phyloP scores from a whole-genome alignment of 2,888 invertebrate species.

The Anodontia alba region DNA sequence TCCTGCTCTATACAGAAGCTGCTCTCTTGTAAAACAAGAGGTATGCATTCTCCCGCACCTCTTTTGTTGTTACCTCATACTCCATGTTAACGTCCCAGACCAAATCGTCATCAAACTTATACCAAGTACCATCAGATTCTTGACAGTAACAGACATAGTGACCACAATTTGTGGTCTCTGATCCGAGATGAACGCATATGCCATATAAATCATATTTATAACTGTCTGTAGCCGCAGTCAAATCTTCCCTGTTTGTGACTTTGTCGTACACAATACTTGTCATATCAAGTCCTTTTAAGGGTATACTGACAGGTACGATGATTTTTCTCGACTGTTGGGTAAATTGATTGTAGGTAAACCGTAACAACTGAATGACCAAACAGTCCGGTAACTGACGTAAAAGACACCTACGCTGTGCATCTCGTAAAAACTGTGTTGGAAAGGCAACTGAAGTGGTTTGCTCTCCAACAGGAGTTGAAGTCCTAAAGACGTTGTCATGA shows the following conservation, averaged over 20 bases:
- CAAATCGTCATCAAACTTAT: constrained; percentile 81
- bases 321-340: constrained; percentile 75
- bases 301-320: constrained; percentile 78
- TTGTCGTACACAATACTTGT: constrained; percentile 79
- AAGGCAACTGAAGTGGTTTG: constrained; percentile 20
- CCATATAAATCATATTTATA: constrained; percentile 81
- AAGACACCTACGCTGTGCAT: constrained; percentile 79
- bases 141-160: constrained; percentile 82
- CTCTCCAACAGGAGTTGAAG: constrained; percentile 80
- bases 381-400: constrained; percentile 83
- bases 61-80: constrained; percentile 79
- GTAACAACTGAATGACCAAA: constrained; percentile 82
- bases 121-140: constrained; percentile 73
- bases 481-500: constrained; percentile 77
- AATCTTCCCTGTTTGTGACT: constrained; percentile 77
- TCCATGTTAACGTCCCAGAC: constrained; percentile 82
- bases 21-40: constrained; percentile 80
- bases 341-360: constrained; percentile 76
- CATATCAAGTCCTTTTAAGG: constrained; percentile 77
- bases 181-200: constrained; percentile 81
- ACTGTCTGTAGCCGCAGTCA: constrained; percentile 65
- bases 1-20: background rate
- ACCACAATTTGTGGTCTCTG: constrained; percentile 77
- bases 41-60: constrained; percentile 82
- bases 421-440: constrained; percentile 48